Percentiles rank a stretch among this genome's conserved stretches.
phyloP scores from a whole-genome alignment of 2,888 invertebrate genomes.

The Xylota segnis region DNA sequence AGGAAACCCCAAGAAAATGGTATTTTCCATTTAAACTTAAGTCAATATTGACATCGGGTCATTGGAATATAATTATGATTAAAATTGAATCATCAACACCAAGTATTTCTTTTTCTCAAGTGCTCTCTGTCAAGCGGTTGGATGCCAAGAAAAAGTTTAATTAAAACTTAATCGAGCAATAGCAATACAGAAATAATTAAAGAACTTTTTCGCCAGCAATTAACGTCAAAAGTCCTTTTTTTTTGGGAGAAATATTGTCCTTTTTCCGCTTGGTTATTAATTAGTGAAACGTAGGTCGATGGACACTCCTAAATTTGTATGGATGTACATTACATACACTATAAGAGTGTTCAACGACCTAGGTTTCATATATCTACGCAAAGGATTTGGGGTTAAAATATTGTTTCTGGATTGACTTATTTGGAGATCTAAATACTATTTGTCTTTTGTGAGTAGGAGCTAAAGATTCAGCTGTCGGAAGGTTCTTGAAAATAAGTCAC shows the following conservation, averaged over 20 bases:
- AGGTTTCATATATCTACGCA: no score
- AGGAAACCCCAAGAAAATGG: constrained; percentile 5
- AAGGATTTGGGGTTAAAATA: no score
- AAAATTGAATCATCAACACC: constrained; percentile 7
- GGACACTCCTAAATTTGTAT: neutral
- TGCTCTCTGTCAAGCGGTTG: constrained; percentile 1
- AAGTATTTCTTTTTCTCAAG: constrained; percentile 4
- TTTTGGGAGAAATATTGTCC: neutral
- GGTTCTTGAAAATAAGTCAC: no score
- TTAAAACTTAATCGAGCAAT: constrained; percentile 56
- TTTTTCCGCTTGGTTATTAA: neutral
- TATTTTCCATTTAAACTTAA: neutral
- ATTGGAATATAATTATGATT: constrained; percentile 36
- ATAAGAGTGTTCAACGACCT: no score
- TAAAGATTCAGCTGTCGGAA: no score
- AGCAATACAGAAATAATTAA: constrained; percentile 44
- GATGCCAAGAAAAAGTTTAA: constrained; percentile 42
- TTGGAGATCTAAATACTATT: no score
- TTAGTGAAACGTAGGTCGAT: neutral
- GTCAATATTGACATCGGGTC: constrained; percentile 25
- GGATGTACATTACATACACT: no score
- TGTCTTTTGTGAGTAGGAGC: no score
- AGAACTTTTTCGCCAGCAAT: constrained; percentile 41
- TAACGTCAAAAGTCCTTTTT: constrained; percentile 22
- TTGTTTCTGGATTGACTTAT: no score